A percentile compares a stretch with the other conserved stretches of the same genome.
Evolutionary conservation across 2,113 vertebrate genomes (phyloP).

Genomic region (Scalopus aquaticus): DNA sequence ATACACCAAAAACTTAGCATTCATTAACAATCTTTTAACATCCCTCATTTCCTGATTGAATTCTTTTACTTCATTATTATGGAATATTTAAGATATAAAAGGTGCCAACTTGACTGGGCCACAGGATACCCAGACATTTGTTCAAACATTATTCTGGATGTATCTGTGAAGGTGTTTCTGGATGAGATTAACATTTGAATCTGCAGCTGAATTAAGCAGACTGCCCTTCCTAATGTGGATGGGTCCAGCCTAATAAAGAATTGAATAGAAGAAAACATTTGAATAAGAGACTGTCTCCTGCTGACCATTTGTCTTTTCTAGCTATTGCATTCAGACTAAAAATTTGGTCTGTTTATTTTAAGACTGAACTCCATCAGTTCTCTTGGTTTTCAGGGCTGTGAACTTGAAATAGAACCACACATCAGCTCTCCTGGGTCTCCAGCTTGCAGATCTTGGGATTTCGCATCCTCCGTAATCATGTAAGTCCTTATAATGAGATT

Average conservation of each 20-base stretch:
- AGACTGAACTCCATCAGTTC: not conserved
- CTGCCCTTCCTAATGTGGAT: not conserved
- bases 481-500: not conserved
- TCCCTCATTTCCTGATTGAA: not conserved
- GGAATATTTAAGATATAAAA: not conserved
- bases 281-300: not conserved
- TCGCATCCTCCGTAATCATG: not conserved
- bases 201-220: not conserved
- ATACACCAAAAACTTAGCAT: not conserved
- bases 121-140: not conserved
- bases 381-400: not conserved
- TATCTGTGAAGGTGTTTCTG: not conserved
- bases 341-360: not conserved
- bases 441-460: not conserved
- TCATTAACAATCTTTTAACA: not conserved
- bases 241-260: not conserved
- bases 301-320: not conserved
- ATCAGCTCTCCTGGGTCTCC: not conserved
- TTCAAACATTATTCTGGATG: not conserved
- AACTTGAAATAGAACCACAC: not conserved
- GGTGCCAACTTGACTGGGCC: not conserved
- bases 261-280: not conserved
- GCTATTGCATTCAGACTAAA: not conserved
- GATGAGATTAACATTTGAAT: not conserved
- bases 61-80: constrained; percentile 1